These are phyloP conservation scores for Folsomia candida DNA, from an alignment of 2,888 invertebrate species.

Conservation along the genomic window DNA sequence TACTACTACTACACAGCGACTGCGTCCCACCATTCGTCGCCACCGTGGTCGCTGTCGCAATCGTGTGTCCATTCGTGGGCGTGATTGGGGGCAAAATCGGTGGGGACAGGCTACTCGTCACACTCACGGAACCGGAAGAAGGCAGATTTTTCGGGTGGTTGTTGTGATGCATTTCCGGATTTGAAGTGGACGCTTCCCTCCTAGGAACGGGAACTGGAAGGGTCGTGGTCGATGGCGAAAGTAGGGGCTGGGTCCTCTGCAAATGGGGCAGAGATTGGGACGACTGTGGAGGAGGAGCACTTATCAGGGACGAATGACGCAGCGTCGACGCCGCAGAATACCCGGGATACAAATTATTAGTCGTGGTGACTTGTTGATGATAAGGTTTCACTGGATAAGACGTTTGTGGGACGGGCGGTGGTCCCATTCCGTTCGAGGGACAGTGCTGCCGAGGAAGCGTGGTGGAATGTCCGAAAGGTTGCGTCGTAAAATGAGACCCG, in stretches of 20 bases:
- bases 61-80: not conserved
- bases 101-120: not conserved
- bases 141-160: not conserved
- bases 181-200: not conserved
- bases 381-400: not conserved
- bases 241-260: not conserved
- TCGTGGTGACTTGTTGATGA: not conserved
- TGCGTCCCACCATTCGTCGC: slow-evolving; percentile 9
- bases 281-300: slow-evolving; percentile 6
- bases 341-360: not conserved
- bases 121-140: not conserved
- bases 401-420: not conserved
- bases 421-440: not conserved
- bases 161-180: not conserved
- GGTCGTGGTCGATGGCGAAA: not conserved
- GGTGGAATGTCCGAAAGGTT: not conserved
- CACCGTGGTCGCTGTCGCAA: not conserved
- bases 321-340: not conserved
- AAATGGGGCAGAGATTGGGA: slow-evolving; percentile 20
- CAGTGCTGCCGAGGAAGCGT: not conserved
- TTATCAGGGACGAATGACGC: not conserved
- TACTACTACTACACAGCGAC: slow-evolving; percentile 33
- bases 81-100: not conserved
- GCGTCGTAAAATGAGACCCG: not conserved
- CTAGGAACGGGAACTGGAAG: not conserved